Evolutionary conservation across 2,888 invertebrate species (phyloP).

Genomic region (Drosophila subquinaria): DNA sequence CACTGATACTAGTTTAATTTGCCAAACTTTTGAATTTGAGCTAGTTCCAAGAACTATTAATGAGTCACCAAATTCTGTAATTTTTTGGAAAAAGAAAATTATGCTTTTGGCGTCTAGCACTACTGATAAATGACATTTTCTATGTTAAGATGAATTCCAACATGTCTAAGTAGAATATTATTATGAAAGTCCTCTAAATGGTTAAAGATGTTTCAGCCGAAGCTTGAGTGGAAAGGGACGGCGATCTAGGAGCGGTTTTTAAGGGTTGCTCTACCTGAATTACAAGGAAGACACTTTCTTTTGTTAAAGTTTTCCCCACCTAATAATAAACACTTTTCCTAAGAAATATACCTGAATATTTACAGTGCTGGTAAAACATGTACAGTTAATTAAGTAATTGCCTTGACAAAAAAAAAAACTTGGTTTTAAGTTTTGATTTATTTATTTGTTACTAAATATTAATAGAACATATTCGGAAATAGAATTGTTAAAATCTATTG

Average conservation of each 20-base stretch:
- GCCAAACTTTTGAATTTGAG: conserved; percentile 6
- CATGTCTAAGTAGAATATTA: background rate
- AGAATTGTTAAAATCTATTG: too few species aligned
- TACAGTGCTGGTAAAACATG: background rate
- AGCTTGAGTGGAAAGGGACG: background rate
- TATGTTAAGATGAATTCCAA: background rate
- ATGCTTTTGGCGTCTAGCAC: too few species aligned
- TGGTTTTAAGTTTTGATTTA: too few species aligned
- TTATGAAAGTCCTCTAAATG: background rate
- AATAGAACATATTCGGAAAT: too few species aligned
- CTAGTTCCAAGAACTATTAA: conserved; percentile 8
- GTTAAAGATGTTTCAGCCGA: background rate
- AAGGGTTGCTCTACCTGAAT: background rate
- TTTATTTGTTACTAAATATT: too few species aligned
- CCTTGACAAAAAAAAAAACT: background rate
- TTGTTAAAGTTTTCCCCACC: background rate
- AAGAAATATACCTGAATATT: background rate
- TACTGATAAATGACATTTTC: background rate
- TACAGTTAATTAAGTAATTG: background rate
- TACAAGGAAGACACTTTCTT: background rate
- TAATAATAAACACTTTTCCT: background rate
- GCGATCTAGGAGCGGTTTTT: background rate
- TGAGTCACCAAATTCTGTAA: background rate
- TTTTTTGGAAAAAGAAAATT: background rate
- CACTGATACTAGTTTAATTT: background rate